phyloP scores from a whole-genome alignment of 2,113 vertebrate genomes.

The Dunckerocampus dactyliophorus region DNA sequence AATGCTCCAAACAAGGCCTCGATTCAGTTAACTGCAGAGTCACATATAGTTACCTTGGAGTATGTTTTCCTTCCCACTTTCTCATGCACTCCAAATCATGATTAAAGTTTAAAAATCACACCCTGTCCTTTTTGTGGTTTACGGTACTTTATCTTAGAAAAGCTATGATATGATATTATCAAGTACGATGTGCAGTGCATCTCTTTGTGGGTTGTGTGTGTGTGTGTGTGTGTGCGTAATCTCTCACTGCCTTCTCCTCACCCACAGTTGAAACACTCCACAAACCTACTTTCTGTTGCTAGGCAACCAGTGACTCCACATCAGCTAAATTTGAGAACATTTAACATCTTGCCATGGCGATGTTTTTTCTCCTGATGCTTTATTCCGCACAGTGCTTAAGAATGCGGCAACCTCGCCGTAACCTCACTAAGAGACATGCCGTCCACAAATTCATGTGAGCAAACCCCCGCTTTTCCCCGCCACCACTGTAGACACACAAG shows the following conservation, averaged over 20 bases:
- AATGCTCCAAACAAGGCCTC: too few species aligned
- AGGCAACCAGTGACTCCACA: slow-evolving; percentile 42
- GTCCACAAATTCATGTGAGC: slow-evolving; percentile 14
- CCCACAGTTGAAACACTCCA: slow-evolving; percentile 23
- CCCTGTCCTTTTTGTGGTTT: too few species aligned
- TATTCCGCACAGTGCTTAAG: slow-evolving; percentile 25
- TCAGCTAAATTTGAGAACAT: slow-evolving; percentile 35
- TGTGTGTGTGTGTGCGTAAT: not conserved
- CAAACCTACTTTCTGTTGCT: slow-evolving; percentile 52
- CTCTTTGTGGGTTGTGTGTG: not conserved
- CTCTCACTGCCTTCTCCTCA: slow-evolving; percentile 22
- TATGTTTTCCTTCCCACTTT: too few species aligned
- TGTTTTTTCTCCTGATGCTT: not conserved
- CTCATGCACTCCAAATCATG: too few species aligned
- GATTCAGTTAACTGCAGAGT: too few species aligned
- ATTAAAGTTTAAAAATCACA: too few species aligned
- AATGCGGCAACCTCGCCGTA: slow-evolving; percentile 10
- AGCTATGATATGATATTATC: too few species aligned
- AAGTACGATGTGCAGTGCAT: too few species aligned
- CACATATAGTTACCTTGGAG: too few species aligned
- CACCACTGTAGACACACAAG: slow-evolving; percentile 16
- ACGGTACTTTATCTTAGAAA: too few species aligned
- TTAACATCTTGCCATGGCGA: slow-evolving; percentile 25
- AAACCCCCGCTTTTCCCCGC: slow-evolving; percentile 6
- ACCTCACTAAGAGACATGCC: slow-evolving; percentile 12